Percentiles rank a stretch among this genome's conserved stretches.
Conservation (phyloP, 1,140 invertebrate species). For the Drosophila bipectinata region DNA sequence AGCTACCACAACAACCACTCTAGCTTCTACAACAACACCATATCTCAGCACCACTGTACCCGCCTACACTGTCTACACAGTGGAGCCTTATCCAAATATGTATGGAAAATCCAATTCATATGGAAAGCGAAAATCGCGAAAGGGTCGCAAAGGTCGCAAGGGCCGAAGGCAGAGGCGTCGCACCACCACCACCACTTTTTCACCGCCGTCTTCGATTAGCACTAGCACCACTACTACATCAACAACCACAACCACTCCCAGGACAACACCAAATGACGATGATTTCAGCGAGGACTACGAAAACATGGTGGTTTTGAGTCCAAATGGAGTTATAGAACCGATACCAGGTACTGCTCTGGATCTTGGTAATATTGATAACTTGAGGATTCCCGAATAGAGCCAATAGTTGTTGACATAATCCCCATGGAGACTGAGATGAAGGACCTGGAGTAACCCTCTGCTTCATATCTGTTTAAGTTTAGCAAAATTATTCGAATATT, state of each 20-base stretch:
- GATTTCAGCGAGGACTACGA: conserved; percentile 41
- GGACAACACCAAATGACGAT: not conserved
- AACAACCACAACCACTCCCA: conserved; percentile 27
- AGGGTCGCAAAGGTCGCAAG: conserved; percentile 49
- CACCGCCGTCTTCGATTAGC: conserved; percentile 16
- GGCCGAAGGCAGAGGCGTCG: conserved; percentile 44
- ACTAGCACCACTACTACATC: conserved; percentile 19
- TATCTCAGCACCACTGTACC: conserved; percentile 13
- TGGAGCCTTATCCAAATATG: conserved; percentile 52
- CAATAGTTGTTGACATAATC: not conserved
- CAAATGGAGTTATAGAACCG: conserved; percentile 49
- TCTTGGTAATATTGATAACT: conserved; percentile 59
- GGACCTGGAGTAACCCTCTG: not conserved
- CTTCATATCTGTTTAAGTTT: not conserved
- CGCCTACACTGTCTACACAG: conserved; percentile 19
- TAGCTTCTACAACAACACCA: conserved; percentile 15
- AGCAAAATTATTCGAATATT: not conserved
- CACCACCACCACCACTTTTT: conserved; percentile 32
- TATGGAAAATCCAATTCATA: conserved; percentile 18
- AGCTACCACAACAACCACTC: not conserved
- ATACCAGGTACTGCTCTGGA: conserved; percentile 42
- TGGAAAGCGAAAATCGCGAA: conserved; percentile 26
- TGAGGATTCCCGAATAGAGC: conserved; percentile 33
- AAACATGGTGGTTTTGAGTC: conserved; percentile 8
- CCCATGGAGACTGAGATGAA: conserved; percentile 20